These are phyloP conservation scores for Bufo gargarizans DNA, from an alignment of 2,113 vertebrate species.

Conservation along the genomic window DNA sequence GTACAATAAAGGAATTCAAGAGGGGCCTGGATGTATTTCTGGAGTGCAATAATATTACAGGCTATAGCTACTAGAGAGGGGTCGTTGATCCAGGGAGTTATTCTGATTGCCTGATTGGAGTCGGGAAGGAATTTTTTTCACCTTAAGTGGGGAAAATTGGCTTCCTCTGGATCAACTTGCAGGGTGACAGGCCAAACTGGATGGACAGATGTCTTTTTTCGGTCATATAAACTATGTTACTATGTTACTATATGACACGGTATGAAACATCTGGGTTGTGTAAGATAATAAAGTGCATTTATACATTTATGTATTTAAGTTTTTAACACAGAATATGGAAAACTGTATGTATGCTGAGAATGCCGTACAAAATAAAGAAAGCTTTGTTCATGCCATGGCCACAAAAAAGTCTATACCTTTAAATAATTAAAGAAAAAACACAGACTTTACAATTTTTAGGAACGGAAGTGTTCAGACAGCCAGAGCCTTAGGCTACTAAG, in stretches of 20 bases:
- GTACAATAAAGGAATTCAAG: no score
- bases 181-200: no score
- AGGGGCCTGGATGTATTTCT: no score
- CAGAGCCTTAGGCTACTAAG: slow-evolving; percentile 50
- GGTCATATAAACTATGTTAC: no score
- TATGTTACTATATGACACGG: background rate
- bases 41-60: no score
- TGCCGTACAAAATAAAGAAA: slow-evolving; percentile 27
- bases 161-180: no score
- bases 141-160: no score
- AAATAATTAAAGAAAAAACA: slow-evolving; percentile 46
- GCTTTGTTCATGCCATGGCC: slow-evolving; percentile 12
- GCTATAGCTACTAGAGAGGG: no score
- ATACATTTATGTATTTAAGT: slow-evolving; percentile 9
- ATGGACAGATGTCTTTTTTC: no score
- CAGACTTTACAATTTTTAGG: slow-evolving; percentile 53
- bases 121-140: no score
- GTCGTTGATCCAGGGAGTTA: no score
- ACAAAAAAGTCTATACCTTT: slow-evolving; percentile 32
- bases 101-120: no score
- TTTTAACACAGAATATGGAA: slow-evolving; percentile 9
- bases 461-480: slow-evolving; percentile 54
- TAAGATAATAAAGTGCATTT: background rate
- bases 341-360: background rate
- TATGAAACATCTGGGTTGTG: slow-evolving; percentile 2